These are phyloP conservation scores for Ceratotherium simum DNA, from an alignment of 2,113 vertebrate genomes.

Conservation along the genomic window DNA sequence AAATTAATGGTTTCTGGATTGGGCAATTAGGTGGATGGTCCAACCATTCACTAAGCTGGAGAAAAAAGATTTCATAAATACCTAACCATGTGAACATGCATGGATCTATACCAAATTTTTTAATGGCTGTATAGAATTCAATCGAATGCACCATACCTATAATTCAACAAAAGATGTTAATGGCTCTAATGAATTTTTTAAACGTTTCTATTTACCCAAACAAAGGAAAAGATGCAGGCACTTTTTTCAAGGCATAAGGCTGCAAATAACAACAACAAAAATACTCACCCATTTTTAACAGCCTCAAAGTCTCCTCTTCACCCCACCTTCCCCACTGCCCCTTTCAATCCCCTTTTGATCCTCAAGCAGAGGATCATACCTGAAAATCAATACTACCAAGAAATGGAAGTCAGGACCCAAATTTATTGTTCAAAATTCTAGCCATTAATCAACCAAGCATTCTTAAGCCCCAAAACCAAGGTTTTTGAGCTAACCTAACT, in stretches of 20 bases:
- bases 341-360: too few relatives aligned
- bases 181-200: conserved; percentile 17
- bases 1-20: not conserved
- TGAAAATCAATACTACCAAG: conserved; percentile 37
- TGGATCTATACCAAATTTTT: not conserved
- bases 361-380: not conserved
- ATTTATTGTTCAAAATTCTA: conserved; percentile 50
- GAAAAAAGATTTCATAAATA: not conserved
- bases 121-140: not conserved
- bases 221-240: not conserved
- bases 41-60: not conserved
- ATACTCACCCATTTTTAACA: not conserved
- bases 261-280: not conserved
- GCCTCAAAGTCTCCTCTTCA: not conserved
- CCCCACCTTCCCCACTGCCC: too few relatives aligned
- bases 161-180: conserved; percentile 1
- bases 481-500: conserved; percentile 16
- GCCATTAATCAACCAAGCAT: not conserved
- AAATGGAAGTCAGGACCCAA: not conserved
- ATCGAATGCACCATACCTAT: not conserved
- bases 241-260: not conserved
- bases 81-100: not conserved
- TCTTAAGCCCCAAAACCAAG: conserved; percentile 1
- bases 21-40: not conserved
- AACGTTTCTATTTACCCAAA: conserved; percentile 13